Evolutionary conservation across 2,888 invertebrate genomes (phyloP).

Genomic region (Steinernema scapterisci): DNA sequence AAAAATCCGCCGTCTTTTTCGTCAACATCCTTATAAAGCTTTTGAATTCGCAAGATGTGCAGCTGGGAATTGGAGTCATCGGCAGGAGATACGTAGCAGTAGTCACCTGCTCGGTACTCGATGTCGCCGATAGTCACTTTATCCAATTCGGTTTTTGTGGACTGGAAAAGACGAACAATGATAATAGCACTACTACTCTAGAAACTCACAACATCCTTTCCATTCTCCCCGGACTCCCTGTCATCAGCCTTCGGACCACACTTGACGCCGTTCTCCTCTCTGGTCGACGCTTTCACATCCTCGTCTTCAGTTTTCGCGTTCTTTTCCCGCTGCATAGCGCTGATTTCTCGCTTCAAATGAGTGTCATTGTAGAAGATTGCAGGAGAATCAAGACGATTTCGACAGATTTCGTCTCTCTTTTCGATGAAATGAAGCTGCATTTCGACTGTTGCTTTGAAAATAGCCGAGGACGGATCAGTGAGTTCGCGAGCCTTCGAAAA

Average conservation of each 20-base stretch:
- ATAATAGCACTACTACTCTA: no score
- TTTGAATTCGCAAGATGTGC: slow-evolving; percentile 83
- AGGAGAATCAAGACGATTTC: slow-evolving; percentile 82
- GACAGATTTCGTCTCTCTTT: slow-evolving; percentile 77
- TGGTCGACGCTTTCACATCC: neutral
- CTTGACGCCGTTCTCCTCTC: slow-evolving; percentile 62
- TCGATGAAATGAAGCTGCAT: slow-evolving; percentile 86
- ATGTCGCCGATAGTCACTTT: slow-evolving; percentile 75
- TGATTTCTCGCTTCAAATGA: slow-evolving; percentile 75
- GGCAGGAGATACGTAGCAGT: slow-evolving; percentile 78
- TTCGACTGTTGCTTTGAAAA: slow-evolving; percentile 92
- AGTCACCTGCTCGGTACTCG: slow-evolving; percentile 83
- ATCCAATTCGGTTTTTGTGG: slow-evolving; percentile 63
- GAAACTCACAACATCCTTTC: slow-evolving; percentile 38
- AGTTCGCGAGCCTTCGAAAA: slow-evolving; percentile 84
- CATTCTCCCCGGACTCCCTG: slow-evolving; percentile 34
- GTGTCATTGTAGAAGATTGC: slow-evolving; percentile 82
- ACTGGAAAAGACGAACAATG: slow-evolving; percentile 43
- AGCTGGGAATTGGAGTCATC: slow-evolving; percentile 68
- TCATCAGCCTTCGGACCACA: slow-evolving; percentile 36
- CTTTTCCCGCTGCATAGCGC: slow-evolving; percentile 71
- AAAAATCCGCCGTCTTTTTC: slow-evolving; percentile 72
- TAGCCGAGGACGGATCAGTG: slow-evolving; percentile 65
- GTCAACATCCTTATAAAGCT: slow-evolving; percentile 79
- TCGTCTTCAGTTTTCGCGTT: slow-evolving; percentile 11